Percentiles rank a stretch among this genome's conserved stretches.
phyloP scores from a whole-genome alignment of 2,113 vertebrate genomes.

The Recurvirostra avosetta region DNA sequence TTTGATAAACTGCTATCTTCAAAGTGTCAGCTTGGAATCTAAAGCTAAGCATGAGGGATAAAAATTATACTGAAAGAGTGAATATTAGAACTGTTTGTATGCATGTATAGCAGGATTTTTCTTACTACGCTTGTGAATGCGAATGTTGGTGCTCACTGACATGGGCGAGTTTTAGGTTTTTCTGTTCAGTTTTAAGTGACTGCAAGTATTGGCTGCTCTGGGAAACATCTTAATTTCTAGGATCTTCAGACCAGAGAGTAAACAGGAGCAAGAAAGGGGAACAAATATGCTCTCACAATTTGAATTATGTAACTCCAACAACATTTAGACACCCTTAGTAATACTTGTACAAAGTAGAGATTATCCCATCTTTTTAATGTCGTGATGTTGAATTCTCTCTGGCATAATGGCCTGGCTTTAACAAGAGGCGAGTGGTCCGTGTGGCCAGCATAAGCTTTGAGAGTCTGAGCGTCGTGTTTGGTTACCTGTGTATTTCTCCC shows the following conservation, averaged over 20 bases:
- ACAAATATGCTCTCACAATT: neutral
- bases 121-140: neutral
- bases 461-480: fast-evolving
- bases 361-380: neutral
- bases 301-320: neutral
- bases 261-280: neutral
- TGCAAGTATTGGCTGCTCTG: neutral
- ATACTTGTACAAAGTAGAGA: neutral
- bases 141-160: neutral
- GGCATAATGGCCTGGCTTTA: neutral
- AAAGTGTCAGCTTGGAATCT: neutral
- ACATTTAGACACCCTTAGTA: neutral
- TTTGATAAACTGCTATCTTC: neutral
- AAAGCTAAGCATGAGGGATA: neutral
- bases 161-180: neutral
- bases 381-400: neutral
- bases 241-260: neutral
- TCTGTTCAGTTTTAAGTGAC: neutral
- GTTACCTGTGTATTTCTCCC: neutral
- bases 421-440: neutral
- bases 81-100: neutral
- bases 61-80: neutral
- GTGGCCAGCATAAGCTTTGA: neutral
- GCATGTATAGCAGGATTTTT: neutral
- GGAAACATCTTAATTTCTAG: neutral